Conservation (phyloP, 2,888 invertebrate genomes). For the Allacma fusca region DNA sequence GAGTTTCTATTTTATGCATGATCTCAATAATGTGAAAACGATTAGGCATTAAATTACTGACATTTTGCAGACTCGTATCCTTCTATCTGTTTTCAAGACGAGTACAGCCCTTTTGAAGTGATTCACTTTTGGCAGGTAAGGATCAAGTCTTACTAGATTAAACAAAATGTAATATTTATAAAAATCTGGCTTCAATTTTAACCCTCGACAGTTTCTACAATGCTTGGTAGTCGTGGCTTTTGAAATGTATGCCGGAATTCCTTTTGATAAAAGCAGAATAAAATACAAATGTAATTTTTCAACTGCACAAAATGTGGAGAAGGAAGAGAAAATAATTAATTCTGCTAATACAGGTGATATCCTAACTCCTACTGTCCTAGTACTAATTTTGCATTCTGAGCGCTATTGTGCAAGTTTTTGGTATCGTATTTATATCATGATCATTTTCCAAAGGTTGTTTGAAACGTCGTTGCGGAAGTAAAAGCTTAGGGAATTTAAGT, state of each 20-base stretch:
- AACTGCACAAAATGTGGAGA: not conserved
- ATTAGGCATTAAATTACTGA: not conserved
- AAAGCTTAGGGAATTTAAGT: slow-evolving; percentile 1
- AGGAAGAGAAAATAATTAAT: not conserved
- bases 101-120: slow-evolving; percentile 58
- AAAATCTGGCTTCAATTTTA: slow-evolving; percentile 1
- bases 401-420: no score
- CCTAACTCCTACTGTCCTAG: no score
- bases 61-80: slow-evolving; percentile 44
- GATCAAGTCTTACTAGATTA: not conserved
- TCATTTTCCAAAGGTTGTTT: not conserved
- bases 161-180: slow-evolving; percentile 21
- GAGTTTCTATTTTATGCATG: slow-evolving; percentile 27
- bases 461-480: not conserved
- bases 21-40: no score
- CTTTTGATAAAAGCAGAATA: slow-evolving; percentile 21
- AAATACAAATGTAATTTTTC: slow-evolving; percentile 30
- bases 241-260: slow-evolving; percentile 52
- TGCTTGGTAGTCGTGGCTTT: slow-evolving; percentile 52
- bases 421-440: not conserved
- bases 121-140: slow-evolving; percentile 58
- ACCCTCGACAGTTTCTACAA: slow-evolving; percentile 58
- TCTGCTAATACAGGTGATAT: no score
- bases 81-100: slow-evolving; percentile 55
- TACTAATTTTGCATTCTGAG: no score